Conservation (phyloP, 92 coral and sea anemone species). For the Siderastrea radians region DNA sequence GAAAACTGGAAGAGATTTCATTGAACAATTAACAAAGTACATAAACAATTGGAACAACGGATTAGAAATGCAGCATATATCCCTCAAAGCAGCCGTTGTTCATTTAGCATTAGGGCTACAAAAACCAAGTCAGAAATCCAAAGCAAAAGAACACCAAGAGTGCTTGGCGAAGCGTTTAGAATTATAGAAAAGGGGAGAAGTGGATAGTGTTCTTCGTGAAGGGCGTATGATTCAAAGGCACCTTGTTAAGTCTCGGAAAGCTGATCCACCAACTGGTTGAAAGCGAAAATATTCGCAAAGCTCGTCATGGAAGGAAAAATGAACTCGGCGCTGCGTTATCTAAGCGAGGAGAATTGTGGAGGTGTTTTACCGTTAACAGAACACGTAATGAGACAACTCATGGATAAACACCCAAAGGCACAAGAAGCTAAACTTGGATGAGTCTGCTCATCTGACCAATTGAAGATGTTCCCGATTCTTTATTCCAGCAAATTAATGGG, state of each 20-base stretch:
- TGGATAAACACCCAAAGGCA: conserved; percentile 72
- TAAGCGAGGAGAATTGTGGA: conserved; percentile 52
- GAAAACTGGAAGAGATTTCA: conserved; percentile 69
- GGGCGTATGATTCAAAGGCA: conserved; percentile 66
- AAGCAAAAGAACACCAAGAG: conserved; percentile 73
- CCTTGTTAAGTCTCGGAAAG: conserved; percentile 34
- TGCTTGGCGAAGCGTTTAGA: conserved; percentile 59
- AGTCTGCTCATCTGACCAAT: conserved; percentile 52
- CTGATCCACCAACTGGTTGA: conserved; percentile 67
- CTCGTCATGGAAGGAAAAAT: conserved; percentile 73
- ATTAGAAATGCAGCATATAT: conserved; percentile 52
- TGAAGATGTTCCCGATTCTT: conserved; percentile 37
- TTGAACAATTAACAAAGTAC: conserved; percentile 53
- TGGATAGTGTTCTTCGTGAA: conserved; percentile 63
- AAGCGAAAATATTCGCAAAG: conserved; percentile 71
- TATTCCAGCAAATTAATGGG: conserved; percentile 50
- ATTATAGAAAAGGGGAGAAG: conserved; percentile 71
- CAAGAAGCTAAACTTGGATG: conserved; percentile 39
- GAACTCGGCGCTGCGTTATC: conserved; percentile 59
- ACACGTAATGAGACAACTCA: conserved; percentile 71
- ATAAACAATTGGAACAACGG: conserved; percentile 71
- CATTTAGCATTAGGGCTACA: conserved; percentile 64
- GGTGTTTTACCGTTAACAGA: conserved; percentile 63
- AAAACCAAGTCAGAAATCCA: conserved; percentile 68
- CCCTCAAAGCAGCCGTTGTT: conserved; percentile 74